Evolutionary conservation across 2,797 vertebrate genomes (phyloP).

Genomic region (Sebastes itinus): DNA sequence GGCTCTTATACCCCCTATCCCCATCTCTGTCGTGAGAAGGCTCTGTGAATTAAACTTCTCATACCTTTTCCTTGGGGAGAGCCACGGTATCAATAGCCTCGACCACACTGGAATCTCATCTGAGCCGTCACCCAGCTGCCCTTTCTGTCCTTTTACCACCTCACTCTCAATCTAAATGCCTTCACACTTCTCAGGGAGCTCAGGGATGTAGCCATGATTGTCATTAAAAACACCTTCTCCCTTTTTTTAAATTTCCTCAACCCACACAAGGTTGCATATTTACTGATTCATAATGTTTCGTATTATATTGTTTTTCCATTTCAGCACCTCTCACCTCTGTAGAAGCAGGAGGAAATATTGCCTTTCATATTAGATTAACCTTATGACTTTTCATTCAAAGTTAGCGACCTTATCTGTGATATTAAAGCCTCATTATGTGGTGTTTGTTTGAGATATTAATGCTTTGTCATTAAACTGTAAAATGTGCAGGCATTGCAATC

Average conservation of each 20-base stretch:
- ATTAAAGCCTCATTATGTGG: not conserved
- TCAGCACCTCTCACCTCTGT: not conserved
- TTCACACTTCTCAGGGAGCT: not conserved
- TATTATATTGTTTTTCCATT: not conserved
- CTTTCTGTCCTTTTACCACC: not conserved
- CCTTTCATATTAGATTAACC: not conserved
- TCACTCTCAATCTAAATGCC: not conserved
- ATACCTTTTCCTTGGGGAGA: not conserved
- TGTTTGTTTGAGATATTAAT: not conserved
- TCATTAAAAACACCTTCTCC: slow-evolving; percentile 4
- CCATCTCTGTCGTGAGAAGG: not conserved
- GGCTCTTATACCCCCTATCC: not conserved
- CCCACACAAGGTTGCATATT: not conserved
- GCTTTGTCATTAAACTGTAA: not conserved
- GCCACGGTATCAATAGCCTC: not conserved
- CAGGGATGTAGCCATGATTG: not conserved
- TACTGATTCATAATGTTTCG: not conserved
- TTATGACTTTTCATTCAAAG: not conserved
- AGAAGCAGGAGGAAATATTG: not conserved
- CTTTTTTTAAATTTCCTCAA: not conserved
- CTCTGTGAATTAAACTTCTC: slow-evolving; percentile 30
- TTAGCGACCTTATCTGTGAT: not conserved
- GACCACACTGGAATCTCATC: not conserved
- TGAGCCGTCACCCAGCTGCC: not conserved
- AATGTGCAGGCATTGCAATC: not conserved